These are phyloP conservation scores for Eonycteris spelaea DNA, from an alignment of 2,113 vertebrate genomes.

Conservation along the genomic window DNA sequence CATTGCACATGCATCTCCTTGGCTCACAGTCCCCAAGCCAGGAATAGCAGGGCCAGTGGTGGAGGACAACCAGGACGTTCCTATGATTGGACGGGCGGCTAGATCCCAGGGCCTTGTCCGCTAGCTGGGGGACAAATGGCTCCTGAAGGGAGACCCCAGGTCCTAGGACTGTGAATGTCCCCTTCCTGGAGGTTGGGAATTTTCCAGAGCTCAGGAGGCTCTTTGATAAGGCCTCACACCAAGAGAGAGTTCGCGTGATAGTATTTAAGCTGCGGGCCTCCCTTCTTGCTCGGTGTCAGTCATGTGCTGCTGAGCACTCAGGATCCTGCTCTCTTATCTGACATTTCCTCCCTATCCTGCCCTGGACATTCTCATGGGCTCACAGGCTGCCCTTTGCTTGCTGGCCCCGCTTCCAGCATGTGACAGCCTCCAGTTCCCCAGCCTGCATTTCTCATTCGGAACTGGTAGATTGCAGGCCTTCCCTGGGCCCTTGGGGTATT, in stretches of 20 bases:
- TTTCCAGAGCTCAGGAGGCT: not conserved
- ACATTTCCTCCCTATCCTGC: not conserved
- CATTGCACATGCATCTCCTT: not conserved
- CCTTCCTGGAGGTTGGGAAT: not conserved
- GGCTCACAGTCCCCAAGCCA: not conserved
- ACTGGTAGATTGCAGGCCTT: not conserved
- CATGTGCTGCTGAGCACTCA: not conserved
- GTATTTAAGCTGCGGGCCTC: not conserved
- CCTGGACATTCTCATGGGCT: slow-evolving; percentile 29
- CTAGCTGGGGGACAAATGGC: not conserved
- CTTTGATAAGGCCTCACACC: not conserved
- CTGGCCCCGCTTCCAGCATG: not conserved
- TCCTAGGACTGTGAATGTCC: not conserved
- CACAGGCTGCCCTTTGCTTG: not conserved
- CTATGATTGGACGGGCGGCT: not conserved
- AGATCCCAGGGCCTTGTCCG: not conserved
- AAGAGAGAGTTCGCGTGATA: not conserved
- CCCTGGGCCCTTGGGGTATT: not conserved
- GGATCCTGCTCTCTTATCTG: slow-evolving; percentile 1
- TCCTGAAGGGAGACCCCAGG: not conserved
- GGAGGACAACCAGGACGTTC: not conserved
- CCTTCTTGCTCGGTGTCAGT: not conserved
- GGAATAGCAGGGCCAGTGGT: not conserved
- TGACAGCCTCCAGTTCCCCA: not conserved
- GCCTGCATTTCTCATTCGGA: not conserved